Percentiles rank a stretch among this genome's conserved stretches.
Evolutionary conservation across 2,888 invertebrate genomes (phyloP).

Genomic region (Cheiracanthium punctorium): DNA sequence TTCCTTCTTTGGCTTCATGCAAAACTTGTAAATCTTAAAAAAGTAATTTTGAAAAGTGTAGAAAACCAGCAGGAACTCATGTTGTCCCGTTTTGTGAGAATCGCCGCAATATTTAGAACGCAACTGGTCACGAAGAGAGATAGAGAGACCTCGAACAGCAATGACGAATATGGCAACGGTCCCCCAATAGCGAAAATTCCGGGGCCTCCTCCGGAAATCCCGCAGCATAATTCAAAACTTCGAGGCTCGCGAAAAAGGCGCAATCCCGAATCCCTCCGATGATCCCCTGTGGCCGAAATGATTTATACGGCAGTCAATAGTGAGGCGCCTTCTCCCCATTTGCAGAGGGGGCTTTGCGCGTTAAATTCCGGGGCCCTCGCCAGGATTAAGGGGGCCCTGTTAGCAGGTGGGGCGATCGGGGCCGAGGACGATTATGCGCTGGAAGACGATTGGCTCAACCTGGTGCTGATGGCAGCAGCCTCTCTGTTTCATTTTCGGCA

Average conservation of each 20-base stretch:
- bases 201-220: constrained; percentile 27
- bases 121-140: too few species aligned
- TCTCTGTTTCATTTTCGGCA: background rate
- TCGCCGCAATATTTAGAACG: too few species aligned
- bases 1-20: too few species aligned
- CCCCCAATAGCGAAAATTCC: constrained; percentile 2
- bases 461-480: constrained; percentile 29
- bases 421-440: constrained; percentile 58
- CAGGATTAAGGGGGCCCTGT: constrained; percentile 50
- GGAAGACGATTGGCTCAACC: constrained; percentile 46
- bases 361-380: constrained; percentile 60
- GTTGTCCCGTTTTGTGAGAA: too few species aligned
- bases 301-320: constrained; percentile 66
- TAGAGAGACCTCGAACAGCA: too few species aligned
- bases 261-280: background rate
- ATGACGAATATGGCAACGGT: background rate
- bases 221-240: constrained; percentile 63
- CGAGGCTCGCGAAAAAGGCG: background rate
- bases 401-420: constrained; percentile 67
- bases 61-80: too few species aligned
- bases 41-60: too few species aligned
- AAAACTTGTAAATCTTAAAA: too few species aligned
- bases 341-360: constrained; percentile 64
- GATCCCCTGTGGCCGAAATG: constrained; percentile 68
- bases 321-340: constrained; percentile 57